phyloP scores from a whole-genome alignment of 2,797 vertebrate genomes.

The Rhinichthys osculus region DNA sequence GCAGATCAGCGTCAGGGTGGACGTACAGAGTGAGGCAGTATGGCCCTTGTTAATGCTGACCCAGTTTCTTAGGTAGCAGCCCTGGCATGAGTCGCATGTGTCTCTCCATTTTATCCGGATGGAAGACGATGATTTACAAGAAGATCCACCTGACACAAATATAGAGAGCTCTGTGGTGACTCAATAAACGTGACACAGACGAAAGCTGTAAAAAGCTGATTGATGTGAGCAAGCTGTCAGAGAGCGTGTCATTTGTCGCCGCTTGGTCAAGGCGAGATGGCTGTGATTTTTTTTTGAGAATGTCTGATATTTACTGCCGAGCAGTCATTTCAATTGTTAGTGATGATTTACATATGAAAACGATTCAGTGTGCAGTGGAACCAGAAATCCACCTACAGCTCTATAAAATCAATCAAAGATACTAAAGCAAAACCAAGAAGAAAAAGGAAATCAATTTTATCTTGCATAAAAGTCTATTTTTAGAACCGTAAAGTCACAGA shows the following conservation, averaged over 20 bases:
- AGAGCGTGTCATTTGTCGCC: not conserved
- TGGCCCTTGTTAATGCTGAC: slow-evolving; percentile 75
- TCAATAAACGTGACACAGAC: slow-evolving; percentile 22
- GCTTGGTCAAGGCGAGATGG: not conserved
- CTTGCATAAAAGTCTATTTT: not conserved
- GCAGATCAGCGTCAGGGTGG: slow-evolving; percentile 72
- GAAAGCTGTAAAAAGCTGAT: slow-evolving; percentile 1
- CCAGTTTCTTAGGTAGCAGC: slow-evolving; percentile 71
- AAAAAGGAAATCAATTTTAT: not conserved
- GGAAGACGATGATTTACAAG: slow-evolving; percentile 43
- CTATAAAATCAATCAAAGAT: not conserved
- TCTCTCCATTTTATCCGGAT: slow-evolving; percentile 29
- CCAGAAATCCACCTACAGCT: too few species aligned
- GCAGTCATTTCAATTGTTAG: not conserved
- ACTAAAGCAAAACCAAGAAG: not conserved
- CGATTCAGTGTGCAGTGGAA: not conserved
- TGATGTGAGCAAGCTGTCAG: not conserved
- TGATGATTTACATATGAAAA: not conserved
- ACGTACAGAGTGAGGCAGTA: slow-evolving; percentile 67
- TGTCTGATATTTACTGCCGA: not conserved
- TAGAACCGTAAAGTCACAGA: not conserved
- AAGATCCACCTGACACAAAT: slow-evolving; percentile 41
- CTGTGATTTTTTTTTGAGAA: not conserved
- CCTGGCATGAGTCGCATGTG: slow-evolving; percentile 44
- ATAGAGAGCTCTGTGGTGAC: slow-evolving; percentile 38